phyloP scores from a whole-genome alignment of 2,888 invertebrate species.

The Galeopsomyia nigrocyanea region DNA sequence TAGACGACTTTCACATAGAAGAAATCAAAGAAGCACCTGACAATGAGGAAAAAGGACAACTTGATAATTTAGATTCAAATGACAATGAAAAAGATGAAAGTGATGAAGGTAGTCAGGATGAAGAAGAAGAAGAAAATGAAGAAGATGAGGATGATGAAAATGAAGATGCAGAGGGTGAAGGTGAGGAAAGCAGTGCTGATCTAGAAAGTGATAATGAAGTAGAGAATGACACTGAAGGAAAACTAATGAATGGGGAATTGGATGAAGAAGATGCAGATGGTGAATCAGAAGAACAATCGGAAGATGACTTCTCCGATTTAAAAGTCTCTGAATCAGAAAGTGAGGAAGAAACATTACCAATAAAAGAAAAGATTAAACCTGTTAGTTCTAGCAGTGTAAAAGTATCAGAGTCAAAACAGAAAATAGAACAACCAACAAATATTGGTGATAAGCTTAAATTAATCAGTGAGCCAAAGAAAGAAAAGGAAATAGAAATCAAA shows the following conservation, averaged over 20 bases:
- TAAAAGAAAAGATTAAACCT: slow-evolving; percentile 20
- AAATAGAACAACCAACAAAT: slow-evolving; percentile 62
- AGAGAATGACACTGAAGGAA: slow-evolving; percentile 35
- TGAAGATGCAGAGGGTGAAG: slow-evolving; percentile 45
- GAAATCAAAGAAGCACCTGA: slow-evolving; percentile 71
- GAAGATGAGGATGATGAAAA: slow-evolving; percentile 38
- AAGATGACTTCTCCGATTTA: slow-evolving; percentile 58
- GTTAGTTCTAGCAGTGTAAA: slow-evolving; percentile 24
- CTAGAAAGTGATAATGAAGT: slow-evolving; percentile 51
- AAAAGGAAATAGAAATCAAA: slow-evolving; percentile 70
- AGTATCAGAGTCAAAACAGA: slow-evolving; percentile 49
- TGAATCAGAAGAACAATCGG: slow-evolving; percentile 48
- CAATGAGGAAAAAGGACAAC: slow-evolving; percentile 65
- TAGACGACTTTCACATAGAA: slow-evolving; percentile 82
- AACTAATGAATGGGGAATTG: not conserved
- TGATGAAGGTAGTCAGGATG: slow-evolving; percentile 32
- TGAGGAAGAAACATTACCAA: slow-evolving; percentile 27
- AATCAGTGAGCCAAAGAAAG: too few species aligned
- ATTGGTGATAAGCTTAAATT: slow-evolving; percentile 64
- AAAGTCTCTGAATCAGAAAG: slow-evolving; percentile 50
- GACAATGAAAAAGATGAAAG: slow-evolving; percentile 39
- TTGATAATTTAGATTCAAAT: slow-evolving; percentile 48
- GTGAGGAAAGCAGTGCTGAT: slow-evolving; percentile 44
- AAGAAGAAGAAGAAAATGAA: slow-evolving; percentile 32
- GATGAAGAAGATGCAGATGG: slow-evolving; percentile 58